A percentile compares a stretch with the other conserved stretches of the same genome.
Conservation (phyloP, 2,797 vertebrate genomes). For the Rhynchonycteris naso region DNA sequence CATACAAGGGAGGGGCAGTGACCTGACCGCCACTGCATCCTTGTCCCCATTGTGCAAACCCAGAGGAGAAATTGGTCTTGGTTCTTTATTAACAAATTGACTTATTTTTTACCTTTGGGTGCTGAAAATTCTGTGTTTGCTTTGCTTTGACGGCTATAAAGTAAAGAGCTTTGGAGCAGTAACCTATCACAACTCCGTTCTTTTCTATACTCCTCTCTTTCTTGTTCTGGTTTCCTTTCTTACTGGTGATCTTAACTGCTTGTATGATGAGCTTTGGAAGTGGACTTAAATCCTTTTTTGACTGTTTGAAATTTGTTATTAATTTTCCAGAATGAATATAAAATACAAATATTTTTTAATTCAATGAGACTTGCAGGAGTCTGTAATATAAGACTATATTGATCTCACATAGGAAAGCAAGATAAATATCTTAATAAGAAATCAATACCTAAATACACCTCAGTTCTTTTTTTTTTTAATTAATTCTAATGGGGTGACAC, state of each 20-base stretch:
- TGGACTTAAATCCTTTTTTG: not conserved
- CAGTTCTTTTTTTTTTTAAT: not conserved
- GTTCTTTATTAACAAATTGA: not conserved
- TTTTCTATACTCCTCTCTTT: not conserved
- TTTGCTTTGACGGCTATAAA: not conserved
- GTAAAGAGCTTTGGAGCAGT: not conserved
- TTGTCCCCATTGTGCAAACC: not conserved
- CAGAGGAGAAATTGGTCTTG: not conserved
- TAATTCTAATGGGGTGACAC: no score
- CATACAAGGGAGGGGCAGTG: not conserved
- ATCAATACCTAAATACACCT: not conserved
- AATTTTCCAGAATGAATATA: not conserved
- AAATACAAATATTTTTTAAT: not conserved
- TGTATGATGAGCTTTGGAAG: not conserved
- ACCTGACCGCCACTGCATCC: no score
- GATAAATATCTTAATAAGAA: not conserved
- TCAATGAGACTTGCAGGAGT: not conserved
- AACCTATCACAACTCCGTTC: not conserved
- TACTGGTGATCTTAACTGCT: not conserved
- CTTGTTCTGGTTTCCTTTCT: not conserved
- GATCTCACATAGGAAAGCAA: not conserved
- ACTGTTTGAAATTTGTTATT: constrained; percentile 7
- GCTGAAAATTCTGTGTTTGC: not conserved
- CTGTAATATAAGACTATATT: not conserved
- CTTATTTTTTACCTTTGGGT: not conserved